Evolutionary conservation across 2,113 vertebrate species (phyloP), one percentile per base, ranked within the genome.

Genomic region (Rhinogobius similis): DNA sequence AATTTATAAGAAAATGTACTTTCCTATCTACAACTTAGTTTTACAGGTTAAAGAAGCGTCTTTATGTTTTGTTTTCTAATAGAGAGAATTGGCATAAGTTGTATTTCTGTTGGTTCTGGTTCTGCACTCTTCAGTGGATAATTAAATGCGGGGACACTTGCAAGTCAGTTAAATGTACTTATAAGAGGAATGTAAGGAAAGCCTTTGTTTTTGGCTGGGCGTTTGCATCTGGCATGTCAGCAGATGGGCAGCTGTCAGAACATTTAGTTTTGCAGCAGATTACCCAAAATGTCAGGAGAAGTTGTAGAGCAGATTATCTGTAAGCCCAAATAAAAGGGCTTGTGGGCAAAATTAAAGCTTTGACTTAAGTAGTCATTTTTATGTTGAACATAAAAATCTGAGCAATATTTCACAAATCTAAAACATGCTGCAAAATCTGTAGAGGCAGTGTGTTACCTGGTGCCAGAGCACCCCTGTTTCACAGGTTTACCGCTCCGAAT

Each of bases 361-460:
- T 84, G 84, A 81, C 81, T 80, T 81, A 70, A 64, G 73, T 24
- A 70, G 82, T 86, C 74, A n/a, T 29, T 82, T 88, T 78, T 76
- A 84, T 79, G 78, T 82, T 65, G 79, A 81, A 82, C 74, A 74
- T 81, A 78, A 46, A 58, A 46, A 72, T 79, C 67, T 59, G 41
- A 56, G 82, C 71, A 32, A 61, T 73, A 20, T 78, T 70, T 68
- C 70, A 20, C 68, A 67, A 67, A 62, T 53, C 1, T 27, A 44
- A 58, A 23, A 24, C 50, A 62, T 68, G 39, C 36, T 13, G 63
- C 18, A 36, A 50, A 62, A 21, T 62, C 32, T 36, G 56, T 21
- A 59, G 10, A 23, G 48, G 71, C 12, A 11, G 59, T 16, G 70
- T 38, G n/a, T 76, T 24, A 32, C 50, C 62, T 58, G 24, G 9